Percentiles rank a stretch among this genome's conserved stretches.
phyloP scores from a whole-genome alignment of 1,140 invertebrate genomes.

The Thaumatotibia leucotreta region DNA sequence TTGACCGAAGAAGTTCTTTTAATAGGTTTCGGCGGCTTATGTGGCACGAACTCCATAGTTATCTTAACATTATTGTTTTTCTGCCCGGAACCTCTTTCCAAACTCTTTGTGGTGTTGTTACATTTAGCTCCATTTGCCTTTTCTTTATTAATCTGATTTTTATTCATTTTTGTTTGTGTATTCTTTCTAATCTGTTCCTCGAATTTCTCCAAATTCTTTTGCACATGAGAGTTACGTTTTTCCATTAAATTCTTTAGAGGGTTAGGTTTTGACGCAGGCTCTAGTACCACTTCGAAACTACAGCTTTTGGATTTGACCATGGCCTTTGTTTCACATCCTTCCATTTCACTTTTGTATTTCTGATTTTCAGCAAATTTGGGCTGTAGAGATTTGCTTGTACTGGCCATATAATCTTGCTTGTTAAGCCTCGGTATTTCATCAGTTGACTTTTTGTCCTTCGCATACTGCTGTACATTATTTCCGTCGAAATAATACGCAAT shows the following conservation, averaged over 20 bases:
- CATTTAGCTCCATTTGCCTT: conserved; percentile 62
- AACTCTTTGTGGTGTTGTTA: conserved; percentile 69
- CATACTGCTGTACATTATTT: conserved; percentile 61
- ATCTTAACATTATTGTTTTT: conserved; percentile 75
- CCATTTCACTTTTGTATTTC: conserved; percentile 67
- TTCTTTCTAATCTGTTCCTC: conserved; percentile 73
- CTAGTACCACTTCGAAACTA: conserved; percentile 74
- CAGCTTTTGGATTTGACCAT: conserved; percentile 74
- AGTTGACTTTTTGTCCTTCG: conserved; percentile 50
- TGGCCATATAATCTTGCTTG: conserved; percentile 76
- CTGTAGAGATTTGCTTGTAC: conserved; percentile 67
- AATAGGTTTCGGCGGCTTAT: conserved; percentile 78
- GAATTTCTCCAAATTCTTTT: conserved; percentile 75
- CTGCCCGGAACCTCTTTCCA: conserved; percentile 76
- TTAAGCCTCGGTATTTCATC: conserved; percentile 77
- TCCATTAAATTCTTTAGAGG: conserved; percentile 69
- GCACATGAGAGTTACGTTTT: conserved; percentile 71
- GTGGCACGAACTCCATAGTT: conserved; percentile 76
- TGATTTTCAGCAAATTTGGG: conserved; percentile 66
- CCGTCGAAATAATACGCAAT: conserved; percentile 78
- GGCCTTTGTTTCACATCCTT: conserved; percentile 59
- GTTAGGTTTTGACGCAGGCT: conserved; percentile 66
- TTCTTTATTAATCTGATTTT: conserved; percentile 73
- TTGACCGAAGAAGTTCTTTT: conserved; percentile 72
- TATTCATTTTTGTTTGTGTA: conserved; percentile 72